Percentiles rank a stretch among this genome's conserved stretches.
Conservation (phyloP, 1,140 invertebrate genomes). For the Eufriesea mexicana region DNA sequence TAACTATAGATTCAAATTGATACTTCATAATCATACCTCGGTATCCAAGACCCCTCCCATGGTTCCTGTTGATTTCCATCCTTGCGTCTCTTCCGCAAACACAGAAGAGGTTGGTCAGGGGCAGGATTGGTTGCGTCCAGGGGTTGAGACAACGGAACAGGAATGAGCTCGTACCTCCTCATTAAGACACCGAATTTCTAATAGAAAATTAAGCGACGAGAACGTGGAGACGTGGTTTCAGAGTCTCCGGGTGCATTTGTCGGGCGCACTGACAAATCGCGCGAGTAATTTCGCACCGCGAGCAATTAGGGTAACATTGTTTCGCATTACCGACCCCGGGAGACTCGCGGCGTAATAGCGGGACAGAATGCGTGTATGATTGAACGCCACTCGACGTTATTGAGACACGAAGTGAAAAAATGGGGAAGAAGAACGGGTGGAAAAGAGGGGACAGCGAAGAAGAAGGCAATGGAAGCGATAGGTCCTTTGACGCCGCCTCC, state of each 20-base stretch:
- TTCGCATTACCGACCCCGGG: not conserved
- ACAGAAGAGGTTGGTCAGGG: conserved; percentile 14
- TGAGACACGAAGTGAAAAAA: not conserved
- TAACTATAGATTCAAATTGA: no score
- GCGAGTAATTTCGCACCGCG: not conserved
- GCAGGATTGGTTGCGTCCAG: not conserved
- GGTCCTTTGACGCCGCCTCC: conserved; percentile 40
- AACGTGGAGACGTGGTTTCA: not conserved
- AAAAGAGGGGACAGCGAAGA: not conserved
- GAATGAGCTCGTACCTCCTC: not conserved
- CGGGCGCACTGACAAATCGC: not conserved
- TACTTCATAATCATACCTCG: no score
- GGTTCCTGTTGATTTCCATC: not conserved
- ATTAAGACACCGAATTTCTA: conserved; percentile 3
- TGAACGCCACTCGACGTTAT: conserved; percentile 6
- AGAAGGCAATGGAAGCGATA: conserved; percentile 37
- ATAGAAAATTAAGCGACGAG: conserved; percentile 29
- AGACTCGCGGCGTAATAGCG: not conserved
- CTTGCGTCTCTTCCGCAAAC: conserved; percentile 26
- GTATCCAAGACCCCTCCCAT: no score
- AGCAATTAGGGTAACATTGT: conserved; percentile 28
- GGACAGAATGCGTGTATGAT: conserved; percentile 25
- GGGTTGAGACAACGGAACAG: not conserved
- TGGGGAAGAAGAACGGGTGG: not conserved
- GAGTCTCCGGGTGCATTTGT: not conserved